Evolutionary conservation across 2,888 invertebrate species (phyloP), one percentile per base, ranked within the genome.

Genomic region (Apodemia mormo): DNA sequence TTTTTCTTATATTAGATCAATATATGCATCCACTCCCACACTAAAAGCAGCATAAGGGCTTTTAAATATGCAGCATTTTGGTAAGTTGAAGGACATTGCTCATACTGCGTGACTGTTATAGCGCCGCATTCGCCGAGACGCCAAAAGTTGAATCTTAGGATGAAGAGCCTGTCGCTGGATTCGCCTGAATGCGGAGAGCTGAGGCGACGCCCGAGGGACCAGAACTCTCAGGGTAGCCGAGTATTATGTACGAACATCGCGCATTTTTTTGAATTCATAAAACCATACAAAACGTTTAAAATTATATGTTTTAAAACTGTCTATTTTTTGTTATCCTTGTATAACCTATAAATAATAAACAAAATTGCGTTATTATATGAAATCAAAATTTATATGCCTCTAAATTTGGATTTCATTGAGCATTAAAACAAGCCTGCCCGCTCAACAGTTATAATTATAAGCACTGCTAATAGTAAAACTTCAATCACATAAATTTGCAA

Each of bases 141-240:
- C 75, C 98, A 98, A 95, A 97, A 98, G 94, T 95, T 99, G 93
- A 98, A 98, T 94, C 96, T 98, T 90, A 96, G 98, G 88, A 99
- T 99, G 99, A 99, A 99, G 95, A 98, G 98, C 88, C 95, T 99
- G 82, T 99, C 98, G 74, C 94, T 99, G 95, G 99, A 99, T 90
- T 98, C 98, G 49, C 98, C 98, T 75, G 99, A 99, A 90, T 97
- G 97, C 81, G 96, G 97, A 73, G 97, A 98, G 87, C 89, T 95
- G 83, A 94, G 97, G 81, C 95, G 97, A 65, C 95, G 97, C 69
- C 96, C 93, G 72, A 84, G 94, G 73, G 92, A 91, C 77, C 89
- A 88, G 75, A 83, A 92, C 75, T 87, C 94, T 72, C 93, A 94
- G 84, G 92, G 95, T 87, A 95, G 95, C 92, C 91, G 95, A 83